Conservation (phyloP, 2,113 vertebrate species). For the Gallinago media region DNA sequence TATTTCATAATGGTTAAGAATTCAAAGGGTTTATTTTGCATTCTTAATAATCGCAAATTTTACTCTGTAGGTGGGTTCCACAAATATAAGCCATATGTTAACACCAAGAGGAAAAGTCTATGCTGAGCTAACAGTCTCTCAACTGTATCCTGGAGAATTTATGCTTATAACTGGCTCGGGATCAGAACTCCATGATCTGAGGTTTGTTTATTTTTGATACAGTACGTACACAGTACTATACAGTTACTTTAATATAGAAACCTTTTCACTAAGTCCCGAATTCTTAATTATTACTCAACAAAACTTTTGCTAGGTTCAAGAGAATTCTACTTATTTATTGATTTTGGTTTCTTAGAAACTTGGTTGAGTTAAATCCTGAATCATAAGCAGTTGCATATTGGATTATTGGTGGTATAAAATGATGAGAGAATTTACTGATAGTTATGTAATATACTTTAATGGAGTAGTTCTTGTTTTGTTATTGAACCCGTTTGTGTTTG, state of each 20-base stretch:
- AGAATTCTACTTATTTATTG: neutral
- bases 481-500: neutral
- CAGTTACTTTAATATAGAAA: neutral
- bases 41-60: neutral
- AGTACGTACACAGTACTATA: neutral
- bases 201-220: constrained; percentile 75
- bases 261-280: neutral
- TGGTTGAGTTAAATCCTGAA: neutral
- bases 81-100: constrained; percentile 98
- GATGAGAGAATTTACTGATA: neutral
- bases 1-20: neutral
- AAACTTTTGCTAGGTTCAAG: neutral
- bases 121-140: constrained; percentile 94
- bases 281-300: neutral
- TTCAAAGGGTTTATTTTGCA: neutral
- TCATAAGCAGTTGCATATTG: neutral
- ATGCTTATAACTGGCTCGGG: constrained; percentile 93
- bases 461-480: neutral
- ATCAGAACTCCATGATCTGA: constrained; percentile 94
- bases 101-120: constrained; percentile 90
- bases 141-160: constrained; percentile 86
- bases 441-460: constrained; percentile 2
- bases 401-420: neutral
- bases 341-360: constrained; percentile 13
- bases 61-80: constrained; percentile 86